These are phyloP conservation scores for Hipparchia sbordonii DNA, from an alignment of 2,888 invertebrate genomes.

Conservation along the genomic window DNA sequence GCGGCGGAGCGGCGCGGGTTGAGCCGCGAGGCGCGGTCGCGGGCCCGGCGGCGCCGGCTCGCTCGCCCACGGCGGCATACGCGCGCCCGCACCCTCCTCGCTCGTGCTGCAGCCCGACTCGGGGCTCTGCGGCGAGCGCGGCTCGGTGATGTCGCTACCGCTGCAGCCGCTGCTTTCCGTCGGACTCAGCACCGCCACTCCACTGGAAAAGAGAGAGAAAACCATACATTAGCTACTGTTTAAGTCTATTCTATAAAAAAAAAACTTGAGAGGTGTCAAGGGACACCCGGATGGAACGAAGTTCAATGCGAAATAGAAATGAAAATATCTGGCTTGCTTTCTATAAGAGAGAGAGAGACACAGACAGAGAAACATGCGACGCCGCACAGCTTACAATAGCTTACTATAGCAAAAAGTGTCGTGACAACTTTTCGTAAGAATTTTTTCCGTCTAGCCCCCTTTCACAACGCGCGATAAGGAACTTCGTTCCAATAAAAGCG, in stretches of 20 bases:
- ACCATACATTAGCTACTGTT: neutral
- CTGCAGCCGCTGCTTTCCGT: slow-evolving; percentile 87
- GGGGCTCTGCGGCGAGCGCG: slow-evolving; percentile 92
- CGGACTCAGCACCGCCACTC: slow-evolving; percentile 91
- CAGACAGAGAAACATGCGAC: too few relatives aligned
- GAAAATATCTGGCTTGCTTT: too few relatives aligned
- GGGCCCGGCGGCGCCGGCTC: slow-evolving; percentile 76
- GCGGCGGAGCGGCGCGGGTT: slow-evolving; percentile 63
- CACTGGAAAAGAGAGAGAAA: slow-evolving; percentile 83
- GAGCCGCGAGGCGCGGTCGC: slow-evolving; percentile 69
- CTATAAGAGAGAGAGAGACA: too few relatives aligned
- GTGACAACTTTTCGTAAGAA: too few relatives aligned
- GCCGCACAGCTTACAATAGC: too few relatives aligned
- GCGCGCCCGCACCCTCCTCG: slow-evolving; percentile 77
- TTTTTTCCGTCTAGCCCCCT: too few relatives aligned
- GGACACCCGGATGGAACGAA: too few relatives aligned
- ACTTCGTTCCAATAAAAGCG: too few relatives aligned
- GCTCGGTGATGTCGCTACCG: slow-evolving; percentile 92
- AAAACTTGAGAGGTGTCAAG: too few relatives aligned
- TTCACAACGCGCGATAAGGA: too few relatives aligned
- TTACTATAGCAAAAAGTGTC: too few relatives aligned
- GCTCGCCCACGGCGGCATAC: slow-evolving; percentile 79
- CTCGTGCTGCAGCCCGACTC: slow-evolving; percentile 82
- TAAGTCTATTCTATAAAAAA: neutral
- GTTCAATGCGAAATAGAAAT: too few relatives aligned